Evolutionary conservation across 2,113 vertebrate species (phyloP), one percentile per base, ranked within the genome.

Genomic region (Hyaena hyaena): DNA sequence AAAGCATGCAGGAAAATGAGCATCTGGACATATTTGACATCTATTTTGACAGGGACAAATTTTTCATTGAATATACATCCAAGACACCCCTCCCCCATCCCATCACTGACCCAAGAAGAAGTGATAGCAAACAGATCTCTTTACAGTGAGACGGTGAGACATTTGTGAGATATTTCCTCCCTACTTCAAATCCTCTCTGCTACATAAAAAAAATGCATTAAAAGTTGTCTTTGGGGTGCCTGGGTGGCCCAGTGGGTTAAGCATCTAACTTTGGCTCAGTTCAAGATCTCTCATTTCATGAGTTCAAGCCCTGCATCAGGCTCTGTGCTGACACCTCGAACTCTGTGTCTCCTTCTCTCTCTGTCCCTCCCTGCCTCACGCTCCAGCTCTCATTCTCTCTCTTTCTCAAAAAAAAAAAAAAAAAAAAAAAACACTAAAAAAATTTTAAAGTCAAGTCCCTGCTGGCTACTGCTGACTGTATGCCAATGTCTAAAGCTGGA

Each of bases 391-490:
- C 7, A 8, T 17, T 61, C 58, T 23, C 19, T 58, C 19, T 58
- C 58, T 61, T 17, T 61, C 58, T 23, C 21, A 61, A 61, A 61
- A 55, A 55, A 3, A 53, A 53, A 53, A 10, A 50, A 58, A 58
- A 7, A 55, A 55, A 55, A 53, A 35, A 35, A 21, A 21, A 58
- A 28, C 4, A 19, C 39, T 61, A 61, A 9, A 2, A 71, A 12
- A 74, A 26, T 23, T 26, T 82, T 14, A 26, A 92, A 77, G 31
- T 28, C 5, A 35, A 23, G 55, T 92, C 68, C 73, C 89, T 45
- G 63, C 23, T 33, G 95, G 90, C 93, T 93, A 45, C 93, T 58
- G 28, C 87, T 91, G 82, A 68, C 81, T 68, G 88, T 73, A 66
- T 77, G 88, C 76, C 63, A 81, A 31, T 74, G 39, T 1, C 0